Evolutionary conservation across 1,140 invertebrate genomes (phyloP), one percentile per base, ranked within the genome.

Genomic region (Polypedilum vanderplanki): DNA sequence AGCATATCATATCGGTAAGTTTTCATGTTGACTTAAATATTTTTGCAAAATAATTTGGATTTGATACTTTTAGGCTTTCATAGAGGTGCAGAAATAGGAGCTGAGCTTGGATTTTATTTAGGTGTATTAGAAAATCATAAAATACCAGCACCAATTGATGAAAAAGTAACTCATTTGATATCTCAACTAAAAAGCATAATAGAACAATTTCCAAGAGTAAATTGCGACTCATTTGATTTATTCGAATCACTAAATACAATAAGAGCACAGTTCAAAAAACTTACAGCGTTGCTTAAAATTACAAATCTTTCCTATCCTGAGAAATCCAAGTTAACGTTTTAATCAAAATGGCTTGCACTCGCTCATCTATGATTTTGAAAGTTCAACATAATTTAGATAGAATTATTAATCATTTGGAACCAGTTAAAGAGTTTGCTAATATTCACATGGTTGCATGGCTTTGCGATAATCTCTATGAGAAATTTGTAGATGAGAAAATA

Each of bases 221-320:
- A 93, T 79, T 84, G 86, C 40, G 86, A 87, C 70, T 82, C 87
- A 1, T 80, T 86, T 40, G 89, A 93, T 80, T 87, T 91, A 77
- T 78, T 89, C 74, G 83, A 82, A n/a, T 79, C 82, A 40, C 79
- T 88, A 17, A 87, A 90, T 76, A 82, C 83, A 46, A 88, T 93
- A 46, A 86, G 90, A 78, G 86, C 85, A 3, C 85, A 88, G 73
- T 91, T 88, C 80, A 89, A 87, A 75, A 89, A 88, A 78, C 82
- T 89, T n/a, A 89, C 88, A 80, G 86, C 89, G 0, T 78, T 89
- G 17, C 80, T 89, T 10, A 91, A 90, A 83, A 85, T 89, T 77
- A 81, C 85, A 76, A 80, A 57, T 57, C n/a, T 83, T 2, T 78
- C 74, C 20, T 84, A 83, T 78, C 82, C 87, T 18, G 87, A 88